Conservation (phyloP, 2,113 vertebrate genomes). For the Neogale vison region DNA sequence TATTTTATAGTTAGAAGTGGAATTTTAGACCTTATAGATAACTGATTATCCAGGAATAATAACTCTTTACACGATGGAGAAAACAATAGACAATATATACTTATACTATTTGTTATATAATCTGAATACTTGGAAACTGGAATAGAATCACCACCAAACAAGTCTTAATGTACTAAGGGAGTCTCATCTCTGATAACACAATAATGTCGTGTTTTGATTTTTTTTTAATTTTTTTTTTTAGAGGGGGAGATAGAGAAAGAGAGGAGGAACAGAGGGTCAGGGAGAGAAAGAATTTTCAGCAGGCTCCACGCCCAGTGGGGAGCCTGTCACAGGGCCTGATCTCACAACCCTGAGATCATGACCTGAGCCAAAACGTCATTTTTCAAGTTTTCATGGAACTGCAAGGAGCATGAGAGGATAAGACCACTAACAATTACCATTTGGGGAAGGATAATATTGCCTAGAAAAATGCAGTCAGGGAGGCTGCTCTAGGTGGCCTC, state of each 20-base stretch:
- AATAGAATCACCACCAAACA: not conserved
- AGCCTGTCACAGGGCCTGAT: not conserved
- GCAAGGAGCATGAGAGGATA: not conserved
- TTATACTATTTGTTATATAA: not conserved
- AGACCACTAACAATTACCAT: not conserved
- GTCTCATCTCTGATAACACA: not conserved
- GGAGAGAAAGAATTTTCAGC: not conserved
- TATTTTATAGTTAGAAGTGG: not conserved
- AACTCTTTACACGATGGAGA: not conserved
- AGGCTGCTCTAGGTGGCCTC: not conserved
- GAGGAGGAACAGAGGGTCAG: not conserved
- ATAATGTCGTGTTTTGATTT: not conserved
- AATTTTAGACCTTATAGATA: not conserved
- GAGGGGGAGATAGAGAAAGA: not conserved
- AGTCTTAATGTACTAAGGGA: not conserved
- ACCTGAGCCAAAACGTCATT: not conserved
- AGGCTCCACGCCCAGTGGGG: not conserved
- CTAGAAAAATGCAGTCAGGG: not conserved
- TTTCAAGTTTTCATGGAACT: not conserved
- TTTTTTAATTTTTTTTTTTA: not conserved
- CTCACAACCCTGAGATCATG: not conserved
- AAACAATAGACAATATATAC: not conserved
- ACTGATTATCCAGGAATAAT: not conserved
- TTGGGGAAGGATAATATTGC: not conserved
- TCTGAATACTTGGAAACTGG: not conserved